Base-by-base conservation (phyloP, 2,113 vertebrate genomes). In the Gavia stellata region DNA sequence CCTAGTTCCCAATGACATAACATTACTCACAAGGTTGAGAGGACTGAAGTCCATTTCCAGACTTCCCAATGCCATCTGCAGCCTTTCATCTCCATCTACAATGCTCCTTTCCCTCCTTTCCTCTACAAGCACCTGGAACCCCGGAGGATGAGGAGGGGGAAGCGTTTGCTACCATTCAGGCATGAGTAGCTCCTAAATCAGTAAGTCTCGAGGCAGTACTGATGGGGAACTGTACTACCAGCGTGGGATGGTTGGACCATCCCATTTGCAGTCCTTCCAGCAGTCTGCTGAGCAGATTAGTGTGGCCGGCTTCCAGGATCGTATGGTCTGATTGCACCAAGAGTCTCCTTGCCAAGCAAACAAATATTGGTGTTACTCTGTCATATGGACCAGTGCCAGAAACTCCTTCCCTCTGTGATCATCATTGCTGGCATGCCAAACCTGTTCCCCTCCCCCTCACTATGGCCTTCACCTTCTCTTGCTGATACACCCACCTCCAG, bases 331-430 rank as follows among this genome's bases (percentile, higher is more conserved):
- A 82, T 72, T 92, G 67, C 53, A 89, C 29, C 66, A 71, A 74
- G 61, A 74, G 45, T 36, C 29, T 88, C 36, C 44, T 49, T 88
- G 79, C 94, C 83, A 90, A 66, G 65, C 19, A 94, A 75, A 72
- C 56, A 85, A 91, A 87, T 68, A 81, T 24, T 91, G 84, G 34
- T 82, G 86, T 55, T 91, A 53, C 31, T 90, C 83, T 90, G 31
- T 68, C 52, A 42, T 7, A 40, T 13, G 61, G 52, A 47, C 17
- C 0, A 0, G 2, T 36, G 83, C 73, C 88, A 96, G 86, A 31
- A 94, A 19, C 34, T 81, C 34, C 56, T 15, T 96, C 61, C 34
- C 36, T 79, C 72, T 88, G 52, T 67, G 88, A n/a, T 42, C 81
- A 52, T 49, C 53, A 8, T 8, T 68, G 47, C 75, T 75, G 61